Evolutionary conservation across 2,888 invertebrate species (phyloP).

Genomic region (Dryococelus australis): DNA sequence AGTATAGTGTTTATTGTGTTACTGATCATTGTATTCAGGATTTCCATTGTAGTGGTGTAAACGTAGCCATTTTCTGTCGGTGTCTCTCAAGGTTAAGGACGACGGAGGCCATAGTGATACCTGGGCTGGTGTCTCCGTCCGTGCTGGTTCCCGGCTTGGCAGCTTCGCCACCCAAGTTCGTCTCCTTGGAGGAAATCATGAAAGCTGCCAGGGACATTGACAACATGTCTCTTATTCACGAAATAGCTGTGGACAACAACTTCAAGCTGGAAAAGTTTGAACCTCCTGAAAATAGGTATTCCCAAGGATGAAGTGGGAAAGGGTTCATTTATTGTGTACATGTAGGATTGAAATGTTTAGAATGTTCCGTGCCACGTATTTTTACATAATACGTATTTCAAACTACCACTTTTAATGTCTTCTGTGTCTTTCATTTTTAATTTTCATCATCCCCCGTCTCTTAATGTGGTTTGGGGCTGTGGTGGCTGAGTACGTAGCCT

Average conservation of each 20-base stretch:
- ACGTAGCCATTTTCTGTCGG: background rate
- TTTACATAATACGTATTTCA: no score
- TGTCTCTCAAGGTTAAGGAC: background rate
- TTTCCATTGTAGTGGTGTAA: no score
- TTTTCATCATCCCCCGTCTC: background rate
- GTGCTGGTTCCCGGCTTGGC: slow-evolving; percentile 55
- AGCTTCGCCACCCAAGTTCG: slow-evolving; percentile 85
- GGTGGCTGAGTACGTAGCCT: no score
- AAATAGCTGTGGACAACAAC: slow-evolving; percentile 93
- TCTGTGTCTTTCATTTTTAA: background rate
- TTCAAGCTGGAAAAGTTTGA: slow-evolving; percentile 86
- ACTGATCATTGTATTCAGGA: no score
- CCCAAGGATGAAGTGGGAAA: background rate
- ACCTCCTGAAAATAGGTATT: slow-evolving; percentile 76
- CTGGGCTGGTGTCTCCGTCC: background rate
- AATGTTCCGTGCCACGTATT: background rate
- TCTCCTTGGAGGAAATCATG: slow-evolving; percentile 85
- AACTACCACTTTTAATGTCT: no score
- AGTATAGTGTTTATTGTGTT: no score
- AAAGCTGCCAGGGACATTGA: slow-evolving; percentile 87
- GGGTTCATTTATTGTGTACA: background rate
- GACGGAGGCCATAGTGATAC: background rate
- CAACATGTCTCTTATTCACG: slow-evolving; percentile 96
- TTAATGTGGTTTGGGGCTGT: no score
- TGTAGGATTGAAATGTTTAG: background rate